Percentiles rank a stretch among this genome's conserved stretches.
These are phyloP conservation scores for Carapus acus DNA, from an alignment of 2,797 vertebrate species.

Conservation along the genomic window DNA sequence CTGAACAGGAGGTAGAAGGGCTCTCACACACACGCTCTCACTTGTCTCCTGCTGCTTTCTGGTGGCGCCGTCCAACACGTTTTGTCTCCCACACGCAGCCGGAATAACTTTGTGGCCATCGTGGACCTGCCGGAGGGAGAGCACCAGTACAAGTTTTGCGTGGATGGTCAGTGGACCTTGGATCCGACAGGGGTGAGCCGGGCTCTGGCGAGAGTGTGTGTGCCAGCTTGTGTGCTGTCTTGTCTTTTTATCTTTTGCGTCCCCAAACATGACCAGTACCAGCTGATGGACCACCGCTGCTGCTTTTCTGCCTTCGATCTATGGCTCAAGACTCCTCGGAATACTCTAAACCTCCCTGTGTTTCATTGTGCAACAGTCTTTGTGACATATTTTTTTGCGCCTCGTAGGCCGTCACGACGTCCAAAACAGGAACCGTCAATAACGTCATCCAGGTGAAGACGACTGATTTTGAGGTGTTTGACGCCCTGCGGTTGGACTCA, in stretches of 20 bases:
- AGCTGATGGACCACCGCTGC: too few relatives aligned
- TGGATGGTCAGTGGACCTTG: slow-evolving; percentile 95
- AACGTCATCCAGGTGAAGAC: slow-evolving; percentile 92
- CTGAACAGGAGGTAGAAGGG: slow-evolving; percentile 84
- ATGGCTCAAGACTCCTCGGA: too few relatives aligned
- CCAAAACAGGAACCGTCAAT: slow-evolving; percentile 90
- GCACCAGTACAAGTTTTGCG: slow-evolving; percentile 96
- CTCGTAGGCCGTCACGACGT: slow-evolving; percentile 81
- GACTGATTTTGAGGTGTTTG: slow-evolving; percentile 97
- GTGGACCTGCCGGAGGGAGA: slow-evolving; percentile 95
- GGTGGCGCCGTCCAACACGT: neutral
- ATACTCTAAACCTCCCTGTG: too few relatives aligned
- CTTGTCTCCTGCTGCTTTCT: neutral
- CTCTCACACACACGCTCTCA: neutral
- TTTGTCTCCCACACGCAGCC: slow-evolving; percentile 65
- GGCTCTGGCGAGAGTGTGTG: too few relatives aligned
- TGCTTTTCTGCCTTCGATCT: too few relatives aligned
- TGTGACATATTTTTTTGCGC: neutral
- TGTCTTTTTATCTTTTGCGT: too few relatives aligned
- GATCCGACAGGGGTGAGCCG: slow-evolving; percentile 88
- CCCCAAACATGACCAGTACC: too few relatives aligned
- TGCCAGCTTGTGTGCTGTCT: too few relatives aligned
- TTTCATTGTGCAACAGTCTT: too few relatives aligned
- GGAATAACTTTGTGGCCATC: slow-evolving; percentile 94
- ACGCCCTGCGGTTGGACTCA: slow-evolving; percentile 93